Percentiles rank a stretch among this genome's conserved stretches.
Evolutionary conservation across 2,113 vertebrate genomes (phyloP).

Genomic region (Odontophorus gujanensis): DNA sequence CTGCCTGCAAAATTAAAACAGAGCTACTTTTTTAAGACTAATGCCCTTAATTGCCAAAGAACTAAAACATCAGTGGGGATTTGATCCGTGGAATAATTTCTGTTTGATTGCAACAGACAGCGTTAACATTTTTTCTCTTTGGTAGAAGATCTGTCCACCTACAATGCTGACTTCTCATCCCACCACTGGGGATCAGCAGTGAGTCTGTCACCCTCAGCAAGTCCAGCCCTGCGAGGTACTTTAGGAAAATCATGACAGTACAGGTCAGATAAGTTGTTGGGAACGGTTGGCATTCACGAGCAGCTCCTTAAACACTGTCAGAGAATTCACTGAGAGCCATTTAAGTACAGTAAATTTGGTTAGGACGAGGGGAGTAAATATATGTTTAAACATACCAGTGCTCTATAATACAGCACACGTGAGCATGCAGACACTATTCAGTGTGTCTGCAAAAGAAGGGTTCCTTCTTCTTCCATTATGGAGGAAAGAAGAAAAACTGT

Average conservation of each 20-base stretch:
- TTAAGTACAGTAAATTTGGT: not conserved
- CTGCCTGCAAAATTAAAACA: not conserved
- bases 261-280: not conserved
- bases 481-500: not conserved
- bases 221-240: not conserved
- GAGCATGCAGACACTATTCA: not conserved
- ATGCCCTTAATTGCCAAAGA: not conserved
- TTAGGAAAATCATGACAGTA: not conserved
- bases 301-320: not conserved
- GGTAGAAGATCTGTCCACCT: not conserved
- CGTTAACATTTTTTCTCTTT: not conserved
- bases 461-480: no score
- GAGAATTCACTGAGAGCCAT: not conserved
- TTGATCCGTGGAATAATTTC: not conserved
- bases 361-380: not conserved
- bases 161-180: not conserved
- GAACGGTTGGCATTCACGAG: not conserved
- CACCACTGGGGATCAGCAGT: not conserved
- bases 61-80: not conserved
- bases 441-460: not conserved
- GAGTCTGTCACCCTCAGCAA: not conserved
- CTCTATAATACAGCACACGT: not conserved
- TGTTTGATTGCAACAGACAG: not conserved
- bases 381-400: not conserved
- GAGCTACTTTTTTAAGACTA: not conserved